Evolutionary conservation across 2,888 invertebrate species (phyloP), one percentile per base, ranked within the genome.

Genomic region (Ormyrus labotus): DNA sequence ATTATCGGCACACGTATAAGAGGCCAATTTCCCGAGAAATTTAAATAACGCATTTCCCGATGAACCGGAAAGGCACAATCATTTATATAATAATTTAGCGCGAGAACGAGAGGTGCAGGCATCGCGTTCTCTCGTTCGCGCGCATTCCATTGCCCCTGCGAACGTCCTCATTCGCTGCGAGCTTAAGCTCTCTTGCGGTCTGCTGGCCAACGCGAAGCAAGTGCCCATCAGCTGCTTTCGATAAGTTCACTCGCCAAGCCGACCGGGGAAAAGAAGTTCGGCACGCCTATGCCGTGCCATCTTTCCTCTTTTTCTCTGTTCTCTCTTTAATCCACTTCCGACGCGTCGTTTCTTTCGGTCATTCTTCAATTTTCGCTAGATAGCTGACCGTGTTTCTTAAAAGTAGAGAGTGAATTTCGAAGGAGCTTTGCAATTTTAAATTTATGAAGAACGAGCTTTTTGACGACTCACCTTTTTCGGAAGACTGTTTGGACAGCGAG

Each of bases 191-290:
- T 34, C 8, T 70, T 45, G 45, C 45, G 53, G 58, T 51, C 34
- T 34, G 34, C 34, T 4, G 34, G 34, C 34, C 8, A 34, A 45
- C 45, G 80, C 19, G 51, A 58, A 70, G 63, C 69, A 73, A 53
- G 74, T 69, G 5, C 50, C 57, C 19, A 71, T 75, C 71, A 65
- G 53, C 78, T 79, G 65, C 72, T 81, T 79, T 79, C 79, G 74
- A 81, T 81, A 81, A 81, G 78, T 65, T 50, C 75, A 72, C 71
- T 68, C 63, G 34, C 34, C 34, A 4, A 34, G 34, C 34, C 34
- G 34, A 34, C 34, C 3, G 34, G 34, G 34, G 34, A 34, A 34
- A 34, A 34, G 34, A 34, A 34, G 34, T 4, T 34, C 34, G 34
- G 34, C 34, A 4, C 34, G 3, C 34, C 34, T 19, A 1, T 19